These are phyloP conservation scores for Halichoeres trimaculatus DNA, from an alignment of 2,113 vertebrate genomes.

Conservation along the genomic window DNA sequence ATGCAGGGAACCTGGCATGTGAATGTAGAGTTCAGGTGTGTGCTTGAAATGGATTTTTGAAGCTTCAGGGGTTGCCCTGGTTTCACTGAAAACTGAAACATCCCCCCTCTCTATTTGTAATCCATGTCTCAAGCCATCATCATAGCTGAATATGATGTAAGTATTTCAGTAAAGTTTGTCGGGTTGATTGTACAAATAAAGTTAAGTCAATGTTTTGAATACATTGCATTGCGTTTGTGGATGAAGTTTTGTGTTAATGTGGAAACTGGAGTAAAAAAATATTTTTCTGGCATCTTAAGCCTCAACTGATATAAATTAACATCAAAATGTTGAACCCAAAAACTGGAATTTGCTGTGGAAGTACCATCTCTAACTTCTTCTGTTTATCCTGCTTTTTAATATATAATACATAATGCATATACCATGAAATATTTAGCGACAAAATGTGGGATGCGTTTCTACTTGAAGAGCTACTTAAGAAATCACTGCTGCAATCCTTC, in stretches of 20 bases:
- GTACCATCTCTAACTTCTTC: constrained; percentile 27
- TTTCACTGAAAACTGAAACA: constrained; percentile 10
- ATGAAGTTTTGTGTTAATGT: background rate
- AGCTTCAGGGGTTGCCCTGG: constrained; percentile 13
- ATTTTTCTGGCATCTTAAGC: background rate
- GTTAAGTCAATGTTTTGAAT: background rate
- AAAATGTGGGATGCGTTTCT: constrained; percentile 42
- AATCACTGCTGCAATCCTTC: background rate
- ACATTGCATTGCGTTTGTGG: background rate
- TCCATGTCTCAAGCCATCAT: background rate
- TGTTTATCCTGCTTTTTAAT: constrained; percentile 42
- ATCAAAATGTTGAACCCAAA: constrained; percentile 5
- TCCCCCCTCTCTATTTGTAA: constrained; percentile 2
- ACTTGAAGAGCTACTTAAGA: background rate
- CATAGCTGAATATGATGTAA: background rate
- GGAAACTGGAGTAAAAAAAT: background rate
- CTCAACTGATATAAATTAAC: constrained; percentile 6
- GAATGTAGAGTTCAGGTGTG: constrained; percentile 28
- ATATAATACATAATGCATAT: constrained; percentile 58
- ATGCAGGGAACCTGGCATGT: constrained; percentile 32
- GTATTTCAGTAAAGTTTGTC: background rate
- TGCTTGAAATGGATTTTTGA: constrained; percentile 22
- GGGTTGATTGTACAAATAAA: background rate
- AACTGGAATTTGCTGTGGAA: background rate
- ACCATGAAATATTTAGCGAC: constrained; percentile 67